Evolutionary conservation across 2,113 vertebrate genomes (phyloP).

Genomic region (Ctenomys sociabilis): DNA sequence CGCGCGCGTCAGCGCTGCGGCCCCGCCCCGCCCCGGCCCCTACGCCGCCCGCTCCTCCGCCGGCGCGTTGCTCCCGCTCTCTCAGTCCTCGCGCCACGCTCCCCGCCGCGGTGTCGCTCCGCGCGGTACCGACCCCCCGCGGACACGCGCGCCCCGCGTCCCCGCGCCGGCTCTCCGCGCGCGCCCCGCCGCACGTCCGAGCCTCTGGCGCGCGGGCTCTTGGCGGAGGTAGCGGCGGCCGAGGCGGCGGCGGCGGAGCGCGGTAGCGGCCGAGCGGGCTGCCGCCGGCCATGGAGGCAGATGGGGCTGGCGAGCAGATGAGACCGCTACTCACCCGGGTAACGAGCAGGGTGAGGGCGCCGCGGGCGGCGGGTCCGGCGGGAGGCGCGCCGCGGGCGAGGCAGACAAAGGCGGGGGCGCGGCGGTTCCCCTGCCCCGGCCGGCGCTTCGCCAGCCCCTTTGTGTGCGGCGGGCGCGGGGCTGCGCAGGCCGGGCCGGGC

Average conservation of each 20-base stretch:
- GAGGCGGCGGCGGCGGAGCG: conserved; percentile 12
- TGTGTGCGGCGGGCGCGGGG: conserved; percentile 65
- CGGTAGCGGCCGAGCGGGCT: conserved; percentile 36
- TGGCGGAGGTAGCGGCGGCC: conserved; percentile 39
- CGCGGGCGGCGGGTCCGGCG: conserved; percentile 60
- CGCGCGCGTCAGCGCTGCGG: not conserved
- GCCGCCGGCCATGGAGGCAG: conserved; percentile 85
- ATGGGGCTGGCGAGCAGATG: conserved; percentile 88
- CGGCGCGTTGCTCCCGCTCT: not conserved
- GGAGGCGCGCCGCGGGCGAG: not conserved
- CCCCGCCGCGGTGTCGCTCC: conserved; percentile 56
- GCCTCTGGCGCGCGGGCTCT: conserved; percentile 1
- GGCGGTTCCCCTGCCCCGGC: not conserved
- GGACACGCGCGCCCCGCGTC: not conserved
- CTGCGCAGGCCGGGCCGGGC: conserved; percentile 22
- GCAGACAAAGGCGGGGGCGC: conserved; percentile 66
- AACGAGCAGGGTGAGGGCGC: conserved; percentile 70
- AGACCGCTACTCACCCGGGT: conserved; percentile 89
- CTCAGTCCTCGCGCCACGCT: conserved; percentile 31
- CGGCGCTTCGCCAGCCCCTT: conserved; percentile 59
- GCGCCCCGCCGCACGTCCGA: not conserved
- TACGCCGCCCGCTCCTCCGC: conserved; percentile 24
- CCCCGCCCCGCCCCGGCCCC: conserved; percentile 56
- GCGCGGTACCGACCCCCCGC: not conserved
- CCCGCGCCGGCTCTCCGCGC: not conserved